Conservation (phyloP, 2,888 invertebrate genomes). For the Cremastinae sp. region DNA sequence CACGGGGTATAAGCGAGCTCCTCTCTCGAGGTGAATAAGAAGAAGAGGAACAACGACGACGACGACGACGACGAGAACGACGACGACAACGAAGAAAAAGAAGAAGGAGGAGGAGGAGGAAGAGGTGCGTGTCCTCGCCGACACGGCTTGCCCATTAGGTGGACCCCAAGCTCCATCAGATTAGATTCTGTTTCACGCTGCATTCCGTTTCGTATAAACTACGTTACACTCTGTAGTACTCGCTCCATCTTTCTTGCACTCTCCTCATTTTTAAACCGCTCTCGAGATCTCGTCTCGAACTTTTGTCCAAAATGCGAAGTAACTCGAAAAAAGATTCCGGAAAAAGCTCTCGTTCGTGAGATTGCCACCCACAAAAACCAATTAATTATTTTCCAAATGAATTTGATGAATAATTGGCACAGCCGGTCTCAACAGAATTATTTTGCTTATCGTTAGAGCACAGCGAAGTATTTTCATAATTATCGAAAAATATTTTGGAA, state of each 20-base stretch:
- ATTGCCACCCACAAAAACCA: too few species aligned
- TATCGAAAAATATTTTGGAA: too few species aligned
- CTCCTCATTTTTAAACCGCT: conserved; percentile 28
- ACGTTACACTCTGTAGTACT: conserved; percentile 38
- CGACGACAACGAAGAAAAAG: conserved; percentile 42
- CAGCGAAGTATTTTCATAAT: too few species aligned
- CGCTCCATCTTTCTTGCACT: conserved; percentile 31
- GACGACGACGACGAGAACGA: conserved; percentile 4
- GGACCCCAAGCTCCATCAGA: conserved; percentile 79
- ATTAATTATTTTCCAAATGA: too few species aligned
- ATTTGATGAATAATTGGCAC: too few species aligned
- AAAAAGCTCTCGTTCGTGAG: too few species aligned
- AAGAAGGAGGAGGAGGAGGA: too few species aligned
- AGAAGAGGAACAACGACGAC: conserved; percentile 29
- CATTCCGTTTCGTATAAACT: conserved; percentile 59
- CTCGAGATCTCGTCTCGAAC: conserved; percentile 48
- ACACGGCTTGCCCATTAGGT: conserved; percentile 81
- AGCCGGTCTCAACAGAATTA: too few species aligned
- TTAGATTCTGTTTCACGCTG: conserved; percentile 75
- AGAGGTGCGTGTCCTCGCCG: conserved; percentile 78
- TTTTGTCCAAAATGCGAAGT: not conserved
- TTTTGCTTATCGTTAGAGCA: too few species aligned
- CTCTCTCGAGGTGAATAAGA: conserved; percentile 30
- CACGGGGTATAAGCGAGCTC: conserved; percentile 24
- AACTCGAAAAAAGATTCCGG: too few species aligned